Base-by-base conservation (phyloP, 2,113 vertebrate genomes). In the Clarias macrocephalus region DNA sequence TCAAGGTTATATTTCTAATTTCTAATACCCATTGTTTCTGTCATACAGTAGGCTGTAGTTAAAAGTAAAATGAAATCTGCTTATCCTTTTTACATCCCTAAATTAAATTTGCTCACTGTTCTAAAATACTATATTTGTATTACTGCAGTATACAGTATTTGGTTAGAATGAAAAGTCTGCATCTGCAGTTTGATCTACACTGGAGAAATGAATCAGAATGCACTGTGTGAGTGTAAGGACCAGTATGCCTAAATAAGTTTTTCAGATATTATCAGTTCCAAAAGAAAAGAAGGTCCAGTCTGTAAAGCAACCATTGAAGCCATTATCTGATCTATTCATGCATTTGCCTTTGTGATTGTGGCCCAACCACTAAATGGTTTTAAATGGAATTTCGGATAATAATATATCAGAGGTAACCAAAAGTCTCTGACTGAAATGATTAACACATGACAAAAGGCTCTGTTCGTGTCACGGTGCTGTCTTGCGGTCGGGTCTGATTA, bases 391-490 rank as follows among this genome's bases (percentile, higher is more conserved):
- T 80, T 9, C 33, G 56, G 18, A 80, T 60, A 60, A 60, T 60
- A 60, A 80, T 13, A 37, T 59, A 59, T 59, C 15, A 59, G 56
- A 59, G 52, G 16, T 33, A 80, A 19, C n/a, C 11, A 10, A 66
- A 83, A 63, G 82, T 83, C 63, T 59, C 25, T 30, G 10, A 65
- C 9, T 56, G n/a, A 30, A 30, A 54, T 52, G 13, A 19, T 30
- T 57, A 8, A 81, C 23, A 21, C 42, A 68, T 59, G 42, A 52
- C 63, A n/a, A 80, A 28, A 84, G 23, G 75, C 65, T 87, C 79
- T 72, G 86, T 82, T 82, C n/a, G 73, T 59, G 52, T 30, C 33
- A 60, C 48, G 76, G 42, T 87, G 68, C 82, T 84, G 80, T 75
- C 25, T 85, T 52, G 21, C 37, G 33, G 56, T 81, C 56, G 56